Evolutionary conservation across 2,797 vertebrate species (phyloP).

Genomic region (Melanotaenia maccullochi): DNA sequence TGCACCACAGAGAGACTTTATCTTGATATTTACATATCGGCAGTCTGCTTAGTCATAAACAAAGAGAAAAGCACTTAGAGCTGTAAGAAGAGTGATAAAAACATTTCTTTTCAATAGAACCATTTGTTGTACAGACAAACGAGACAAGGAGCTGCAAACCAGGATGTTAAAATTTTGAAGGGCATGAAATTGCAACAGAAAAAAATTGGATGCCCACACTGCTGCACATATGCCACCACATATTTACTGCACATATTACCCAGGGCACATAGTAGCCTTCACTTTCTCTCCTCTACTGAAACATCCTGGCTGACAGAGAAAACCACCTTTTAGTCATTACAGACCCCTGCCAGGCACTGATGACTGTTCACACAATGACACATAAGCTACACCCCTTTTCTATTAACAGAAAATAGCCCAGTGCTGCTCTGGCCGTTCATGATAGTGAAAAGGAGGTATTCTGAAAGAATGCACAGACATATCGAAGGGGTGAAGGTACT

Average conservation of each 20-base stretch:
- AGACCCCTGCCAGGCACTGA: constrained; percentile 47
- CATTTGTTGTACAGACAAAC: constrained; percentile 14
- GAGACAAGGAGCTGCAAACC: constrained; percentile 6
- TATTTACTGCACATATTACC: constrained; percentile 10
- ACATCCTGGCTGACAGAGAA: constrained; percentile 38
- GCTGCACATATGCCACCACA: constrained; percentile 16
- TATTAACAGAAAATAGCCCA: constrained; percentile 37
- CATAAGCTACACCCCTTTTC: constrained; percentile 50
- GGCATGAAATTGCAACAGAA: constrained; percentile 2
- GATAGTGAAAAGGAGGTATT: constrained; percentile 34
- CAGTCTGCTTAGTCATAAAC: constrained; percentile 24
- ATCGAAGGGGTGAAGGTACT: constrained; percentile 12
- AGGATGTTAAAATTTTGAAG: constrained; percentile 10
- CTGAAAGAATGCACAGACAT: constrained; percentile 36
- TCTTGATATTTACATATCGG: constrained; percentile 42
- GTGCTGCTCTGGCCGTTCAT: constrained; percentile 24
- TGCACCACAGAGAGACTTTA: constrained; percentile 38
- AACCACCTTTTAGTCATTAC: constrained; percentile 50
- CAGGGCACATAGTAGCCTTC: constrained; percentile 28
- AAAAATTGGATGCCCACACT: constrained; percentile 16
- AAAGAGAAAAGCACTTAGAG: constrained; percentile 12
- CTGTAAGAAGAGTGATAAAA: neutral
- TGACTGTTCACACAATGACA: constrained; percentile 61
- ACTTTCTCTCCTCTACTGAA: constrained; percentile 19
- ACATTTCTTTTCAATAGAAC: constrained; percentile 10